Percentiles rank a stretch among this genome's conserved stretches.
Evolutionary conservation across 2,888 invertebrate species (phyloP).

Genomic region (Callosobruchus maculatus): DNA sequence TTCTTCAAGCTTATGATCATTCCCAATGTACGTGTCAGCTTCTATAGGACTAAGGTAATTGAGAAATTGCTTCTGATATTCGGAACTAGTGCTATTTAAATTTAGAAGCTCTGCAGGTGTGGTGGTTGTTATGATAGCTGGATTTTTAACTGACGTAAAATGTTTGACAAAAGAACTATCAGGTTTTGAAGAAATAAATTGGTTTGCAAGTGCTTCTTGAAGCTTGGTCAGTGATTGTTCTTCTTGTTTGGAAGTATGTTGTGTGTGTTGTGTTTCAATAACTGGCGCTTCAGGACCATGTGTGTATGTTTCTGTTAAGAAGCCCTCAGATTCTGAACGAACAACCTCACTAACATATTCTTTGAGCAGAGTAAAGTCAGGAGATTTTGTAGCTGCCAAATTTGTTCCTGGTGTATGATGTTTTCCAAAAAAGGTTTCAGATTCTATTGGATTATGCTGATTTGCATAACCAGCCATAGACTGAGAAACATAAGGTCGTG

Average conservation of each 20-base stretch:
- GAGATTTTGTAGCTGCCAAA: not conserved
- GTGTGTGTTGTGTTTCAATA: too few relatives aligned
- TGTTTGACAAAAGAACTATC: not conserved
- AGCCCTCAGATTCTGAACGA: not conserved
- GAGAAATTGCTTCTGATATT: not conserved
- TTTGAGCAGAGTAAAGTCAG: not conserved
- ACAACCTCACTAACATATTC: not conserved
- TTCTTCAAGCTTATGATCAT: not conserved
- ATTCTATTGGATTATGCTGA: not conserved
- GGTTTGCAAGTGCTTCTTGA: not conserved
- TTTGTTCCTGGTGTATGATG: not conserved
- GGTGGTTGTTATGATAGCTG: not conserved
- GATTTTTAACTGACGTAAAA: not conserved
- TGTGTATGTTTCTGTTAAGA: not conserved
- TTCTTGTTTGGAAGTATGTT: too few relatives aligned
- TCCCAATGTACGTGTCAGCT: not conserved
- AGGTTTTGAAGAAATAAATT: not conserved
- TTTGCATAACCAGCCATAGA: not conserved
- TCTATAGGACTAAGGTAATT: not conserved
- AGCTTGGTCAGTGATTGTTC: not conserved
- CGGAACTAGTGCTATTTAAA: not conserved
- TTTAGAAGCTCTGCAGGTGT: not conserved
- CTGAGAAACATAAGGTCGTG: not conserved
- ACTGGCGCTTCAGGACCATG: too few relatives aligned
- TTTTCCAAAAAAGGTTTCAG: not conserved